Evolutionary conservation across 2,797 vertebrate species (phyloP), one percentile per base, ranked within the genome.

Genomic region (Centroberyx gerrardi): DNA sequence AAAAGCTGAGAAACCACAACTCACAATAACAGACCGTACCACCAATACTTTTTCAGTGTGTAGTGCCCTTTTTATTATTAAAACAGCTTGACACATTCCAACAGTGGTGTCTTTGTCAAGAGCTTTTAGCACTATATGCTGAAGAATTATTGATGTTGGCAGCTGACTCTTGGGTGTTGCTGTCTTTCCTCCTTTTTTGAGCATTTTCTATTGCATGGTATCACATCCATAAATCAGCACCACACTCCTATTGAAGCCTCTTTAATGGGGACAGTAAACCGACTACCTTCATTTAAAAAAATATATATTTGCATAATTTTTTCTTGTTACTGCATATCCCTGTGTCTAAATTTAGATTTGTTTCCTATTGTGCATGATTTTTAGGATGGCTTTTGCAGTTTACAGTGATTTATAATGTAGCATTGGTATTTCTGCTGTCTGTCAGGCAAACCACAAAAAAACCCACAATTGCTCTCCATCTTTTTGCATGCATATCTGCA

Each of bases 111-210:
- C 75, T 62, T 72, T 83, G 75, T 73, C 66, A 62, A 42, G 60
- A 77, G 78, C 75, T 79, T 86, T 89, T 80, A 79, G 63, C 70
- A 76, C 62, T 74, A 54, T 77, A 10, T 53, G 62, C 68, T 66
- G 36, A 77, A 62, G 79, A 69, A 78, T 82, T 86, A 76, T 74
- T 85, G 66, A 81, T 88, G 80, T 72, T 78, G 59, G 44, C 62
- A 62, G 9, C 56, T 76, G 62, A 81, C 84, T 83, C 76, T 28
- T 83, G 82, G 83, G 80, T 82, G 44, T 59, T 72, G 38, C 59
- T 59, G 64, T 66, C 60, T 49, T 62, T 72, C 8, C 33, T 74
- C 8, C 9, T 60, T 55, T 74, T 59, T 54, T 68, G 48, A 42
- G 31, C 72, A 55, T 70, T 62, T 74, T 73, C 62, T 66, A 17